Base-by-base conservation (phyloP, 2,113 vertebrate species). In the Pimephales promelas region DNA sequence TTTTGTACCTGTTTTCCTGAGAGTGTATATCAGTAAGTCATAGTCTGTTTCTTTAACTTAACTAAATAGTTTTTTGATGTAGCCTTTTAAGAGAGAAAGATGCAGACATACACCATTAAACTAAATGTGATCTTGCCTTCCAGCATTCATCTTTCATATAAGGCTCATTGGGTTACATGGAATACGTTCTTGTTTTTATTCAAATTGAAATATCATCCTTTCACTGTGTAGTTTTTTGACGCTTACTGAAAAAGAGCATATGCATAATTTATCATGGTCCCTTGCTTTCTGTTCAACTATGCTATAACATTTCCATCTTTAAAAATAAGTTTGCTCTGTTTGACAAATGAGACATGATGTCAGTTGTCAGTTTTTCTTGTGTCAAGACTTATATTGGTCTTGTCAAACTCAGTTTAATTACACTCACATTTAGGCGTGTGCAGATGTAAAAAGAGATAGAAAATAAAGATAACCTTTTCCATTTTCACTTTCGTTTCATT, bases 81-180 rank as follows among this genome's bases (percentile, higher is more conserved):
- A n/a, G 13, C 6, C 6, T 72, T 72, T 72, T 72, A n/a, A 6
- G 68, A 26, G 40, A 26, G 40, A 26, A 14, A 26, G 13, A 72
- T 14, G 70, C 40, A 47, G 40, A 45, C 40, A 72, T 24, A 13
- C 70, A 26, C 68, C 68, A 72, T 72, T 72, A 72, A 72, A 72
- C 70, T 47, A n/a, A 36, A 70, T 40, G 20, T 70, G 66, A 70
- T 70, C 34, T 36, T 70, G 22, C 70, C 40, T 47, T 47, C 36
- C 11, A 72, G 70, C 40, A 16, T 45, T 3, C 6, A 0, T 24
- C 40, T 47, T 26, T 47, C 40, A 72, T 72, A 8, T 26, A 72
- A 47, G 70, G 40, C 40, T 72, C 40, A 72, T 47, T 72, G 70
- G 40, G 70, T 72, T 72, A 16, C 70, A n/a, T 13, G 36, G 62